phyloP scores from a whole-genome alignment of 2,797 vertebrate species.

The Mus caroli region DNA sequence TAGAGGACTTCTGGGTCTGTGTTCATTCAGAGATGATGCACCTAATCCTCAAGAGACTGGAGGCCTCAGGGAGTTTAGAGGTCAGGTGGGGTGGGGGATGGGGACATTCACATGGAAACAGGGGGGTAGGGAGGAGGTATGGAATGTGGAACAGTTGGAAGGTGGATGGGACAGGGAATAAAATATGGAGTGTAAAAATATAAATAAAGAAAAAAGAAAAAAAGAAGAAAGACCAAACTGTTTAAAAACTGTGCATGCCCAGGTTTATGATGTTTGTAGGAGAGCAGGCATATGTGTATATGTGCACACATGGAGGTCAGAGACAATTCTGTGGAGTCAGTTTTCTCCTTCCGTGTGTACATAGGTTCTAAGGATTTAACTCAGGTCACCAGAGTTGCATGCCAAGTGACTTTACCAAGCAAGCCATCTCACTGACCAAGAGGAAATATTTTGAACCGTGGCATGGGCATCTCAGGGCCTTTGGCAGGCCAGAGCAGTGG shows the following conservation, averaged over 20 bases:
- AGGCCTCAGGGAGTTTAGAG: too few relatives aligned
- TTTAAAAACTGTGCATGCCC: not conserved
- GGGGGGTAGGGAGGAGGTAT: too few relatives aligned
- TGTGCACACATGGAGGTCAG: not conserved
- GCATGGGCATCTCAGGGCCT: not conserved
- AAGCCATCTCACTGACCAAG: not conserved
- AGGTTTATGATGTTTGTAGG: not conserved
- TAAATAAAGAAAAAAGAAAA: too few relatives aligned
- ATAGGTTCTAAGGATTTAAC: not conserved
- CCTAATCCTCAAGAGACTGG: too few relatives aligned
- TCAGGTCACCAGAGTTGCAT: too few relatives aligned
- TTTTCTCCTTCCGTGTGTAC: not conserved
- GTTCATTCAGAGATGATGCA: too few relatives aligned
- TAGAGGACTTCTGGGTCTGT: too few relatives aligned
- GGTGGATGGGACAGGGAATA: too few relatives aligned
- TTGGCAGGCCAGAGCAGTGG: not conserved
- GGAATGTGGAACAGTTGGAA: too few relatives aligned
- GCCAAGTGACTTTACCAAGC: not conserved
- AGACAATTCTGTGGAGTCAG: not conserved
- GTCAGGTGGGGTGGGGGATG: too few relatives aligned
- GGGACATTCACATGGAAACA: too few relatives aligned
- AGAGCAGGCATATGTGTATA: not conserved
- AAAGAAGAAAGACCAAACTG: not conserved
- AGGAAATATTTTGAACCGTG: not conserved
- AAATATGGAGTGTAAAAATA: too few relatives aligned